A percentile compares a stretch with the other conserved stretches of the same genome.
These are phyloP conservation scores for Salvator merianae DNA, from an alignment of 2,113 vertebrate genomes.

Conservation along the genomic window DNA sequence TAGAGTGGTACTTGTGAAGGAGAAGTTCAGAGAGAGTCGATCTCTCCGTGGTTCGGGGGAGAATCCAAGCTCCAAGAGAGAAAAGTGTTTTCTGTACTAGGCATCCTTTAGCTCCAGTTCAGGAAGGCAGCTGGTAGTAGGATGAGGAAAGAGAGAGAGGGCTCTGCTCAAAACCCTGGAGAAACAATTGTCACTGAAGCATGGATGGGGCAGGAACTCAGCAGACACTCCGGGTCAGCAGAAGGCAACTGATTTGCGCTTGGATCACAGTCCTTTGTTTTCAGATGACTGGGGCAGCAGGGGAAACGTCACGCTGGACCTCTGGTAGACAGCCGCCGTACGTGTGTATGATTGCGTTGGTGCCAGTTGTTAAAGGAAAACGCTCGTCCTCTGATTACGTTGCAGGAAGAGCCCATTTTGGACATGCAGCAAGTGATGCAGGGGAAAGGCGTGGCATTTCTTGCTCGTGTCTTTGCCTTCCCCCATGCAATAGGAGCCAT, in stretches of 20 bases:
- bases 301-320: neutral
- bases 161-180: neutral
- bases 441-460: neutral
- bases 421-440: no score
- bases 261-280: no score
- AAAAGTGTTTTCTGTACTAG: neutral
- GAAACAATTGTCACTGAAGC: neutral
- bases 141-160: no score
- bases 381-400: neutral
- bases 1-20: neutral
- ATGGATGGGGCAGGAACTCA: neutral
- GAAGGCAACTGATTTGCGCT: neutral
- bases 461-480: neutral
- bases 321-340: no score
- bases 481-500: neutral
- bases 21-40: neutral
- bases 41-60: fast-evolving
- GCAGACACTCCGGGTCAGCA: neutral
- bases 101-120: neutral
- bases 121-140: no score
- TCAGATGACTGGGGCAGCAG: neutral
- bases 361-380: neutral
- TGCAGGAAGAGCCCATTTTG: neutral
- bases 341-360: neutral
- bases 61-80: neutral